Conservation (phyloP, 2,888 invertebrate genomes). For the Epinotia brunnichana region DNA sequence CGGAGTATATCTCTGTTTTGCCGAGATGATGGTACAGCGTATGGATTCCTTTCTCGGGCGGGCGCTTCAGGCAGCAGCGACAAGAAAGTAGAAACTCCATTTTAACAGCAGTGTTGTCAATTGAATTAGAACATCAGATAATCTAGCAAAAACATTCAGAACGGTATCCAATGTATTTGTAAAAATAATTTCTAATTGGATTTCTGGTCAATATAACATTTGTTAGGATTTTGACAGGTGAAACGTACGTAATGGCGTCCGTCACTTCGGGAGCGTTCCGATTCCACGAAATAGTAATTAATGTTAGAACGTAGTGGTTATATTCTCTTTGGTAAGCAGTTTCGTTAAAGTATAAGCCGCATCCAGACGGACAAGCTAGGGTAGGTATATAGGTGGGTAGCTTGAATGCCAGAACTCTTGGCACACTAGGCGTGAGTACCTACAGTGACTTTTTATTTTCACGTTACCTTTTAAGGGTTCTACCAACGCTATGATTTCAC, state of each 20-base stretch:
- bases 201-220: background rate
- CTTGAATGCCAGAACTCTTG: no score
- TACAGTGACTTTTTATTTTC: no score
- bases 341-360: no score
- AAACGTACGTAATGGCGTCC: background rate
- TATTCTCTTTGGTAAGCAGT: no score
- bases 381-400: no score
- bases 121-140: background rate
- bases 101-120: background rate
- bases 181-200: background rate
- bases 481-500: background rate
- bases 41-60: slow-evolving; percentile 70
- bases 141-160: background rate
- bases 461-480: no score
- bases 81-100: slow-evolving; percentile 62
- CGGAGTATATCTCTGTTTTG: slow-evolving; percentile 68
- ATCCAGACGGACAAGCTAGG: no score
- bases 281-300: background rate
- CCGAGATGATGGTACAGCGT: slow-evolving; percentile 61
- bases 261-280: background rate
- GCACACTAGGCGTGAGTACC: no score
- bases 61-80: slow-evolving; percentile 68
- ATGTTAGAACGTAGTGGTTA: no score
- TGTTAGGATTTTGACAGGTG: background rate
- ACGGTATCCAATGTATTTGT: background rate